A percentile compares a stretch with the other conserved stretches of the same genome.
Conservation (phyloP, 2,113 vertebrate genomes). For the Ptilonorhynchus violaceus region DNA sequence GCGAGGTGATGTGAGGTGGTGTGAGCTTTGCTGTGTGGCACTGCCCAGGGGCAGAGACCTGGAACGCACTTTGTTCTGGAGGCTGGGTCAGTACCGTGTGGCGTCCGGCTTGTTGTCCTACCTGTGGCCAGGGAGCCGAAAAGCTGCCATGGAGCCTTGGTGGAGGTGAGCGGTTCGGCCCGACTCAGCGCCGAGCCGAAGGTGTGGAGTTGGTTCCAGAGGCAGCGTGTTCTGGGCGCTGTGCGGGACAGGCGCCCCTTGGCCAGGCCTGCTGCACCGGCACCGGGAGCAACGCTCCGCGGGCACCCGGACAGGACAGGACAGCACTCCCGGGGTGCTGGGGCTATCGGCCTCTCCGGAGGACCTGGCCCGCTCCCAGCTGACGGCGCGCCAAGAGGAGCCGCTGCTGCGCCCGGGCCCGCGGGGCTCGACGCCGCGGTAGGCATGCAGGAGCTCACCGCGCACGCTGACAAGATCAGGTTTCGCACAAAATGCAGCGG, state of each 20-base stretch:
- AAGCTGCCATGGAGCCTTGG: neutral
- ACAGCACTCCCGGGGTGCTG: neutral
- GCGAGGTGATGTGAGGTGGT: fast-evolving
- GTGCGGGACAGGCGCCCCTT: neutral
- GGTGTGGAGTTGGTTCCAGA: fast-evolving
- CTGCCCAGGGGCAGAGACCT: neutral
- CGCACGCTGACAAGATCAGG: constrained; percentile 18
- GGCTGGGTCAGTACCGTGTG: neutral
- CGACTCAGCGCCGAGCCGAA: fast-evolving
- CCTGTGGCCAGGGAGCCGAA: neutral
- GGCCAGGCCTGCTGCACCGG: neutral
- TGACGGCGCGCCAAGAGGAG: neutral
- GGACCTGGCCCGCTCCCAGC: neutral
- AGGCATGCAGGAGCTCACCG: constrained; percentile 1
- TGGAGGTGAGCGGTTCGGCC: fast-evolving
- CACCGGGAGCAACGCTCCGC: fast-evolving
- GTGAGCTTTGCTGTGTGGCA: neutral
- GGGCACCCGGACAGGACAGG: neutral
- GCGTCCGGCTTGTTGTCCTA: neutral
- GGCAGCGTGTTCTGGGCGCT: fast-evolving
- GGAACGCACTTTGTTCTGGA: too few species aligned
- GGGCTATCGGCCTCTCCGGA: neutral
- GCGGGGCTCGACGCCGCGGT: neutral
- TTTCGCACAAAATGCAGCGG: constrained; percentile 7
- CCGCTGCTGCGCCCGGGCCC: neutral